Conservation (phyloP, 2,113 vertebrate genomes). For the Sebastes schlegelii region DNA sequence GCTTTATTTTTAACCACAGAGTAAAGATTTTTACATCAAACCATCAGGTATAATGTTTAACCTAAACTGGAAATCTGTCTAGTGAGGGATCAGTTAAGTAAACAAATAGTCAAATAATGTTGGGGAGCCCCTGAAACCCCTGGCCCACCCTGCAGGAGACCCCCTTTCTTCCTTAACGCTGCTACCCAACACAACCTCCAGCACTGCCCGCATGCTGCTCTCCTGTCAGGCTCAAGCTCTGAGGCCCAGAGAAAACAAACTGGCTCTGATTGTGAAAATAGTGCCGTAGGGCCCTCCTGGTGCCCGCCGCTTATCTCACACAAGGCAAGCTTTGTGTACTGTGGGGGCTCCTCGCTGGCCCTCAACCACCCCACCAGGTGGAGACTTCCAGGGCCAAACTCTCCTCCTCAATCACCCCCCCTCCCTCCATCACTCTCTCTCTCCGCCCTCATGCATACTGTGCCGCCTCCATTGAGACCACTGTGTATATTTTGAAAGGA, state of each 20-base stretch:
- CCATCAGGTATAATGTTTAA: slow-evolving; percentile 21
- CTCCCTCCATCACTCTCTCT: slow-evolving; percentile 52
- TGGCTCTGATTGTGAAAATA: slow-evolving; percentile 84
- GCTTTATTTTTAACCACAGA: not conserved
- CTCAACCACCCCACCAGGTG: slow-evolving; percentile 77
- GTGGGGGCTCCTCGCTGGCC: slow-evolving; percentile 68
- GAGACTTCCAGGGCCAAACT: slow-evolving; percentile 74
- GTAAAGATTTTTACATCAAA: not conserved
- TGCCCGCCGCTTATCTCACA: slow-evolving; percentile 82
- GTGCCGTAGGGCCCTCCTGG: slow-evolving; percentile 76
- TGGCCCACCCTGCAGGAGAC: slow-evolving; percentile 70
- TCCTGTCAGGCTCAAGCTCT: slow-evolving; percentile 72
- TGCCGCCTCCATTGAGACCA: slow-evolving; percentile 60
- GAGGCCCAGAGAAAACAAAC: slow-evolving; percentile 86
- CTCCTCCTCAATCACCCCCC: slow-evolving; percentile 42
- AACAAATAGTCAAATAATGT: slow-evolving; percentile 74
- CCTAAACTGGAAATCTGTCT: slow-evolving; percentile 41
- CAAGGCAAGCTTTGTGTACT: slow-evolving; percentile 83
- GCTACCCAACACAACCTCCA: slow-evolving; percentile 66
- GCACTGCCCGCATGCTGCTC: slow-evolving; percentile 70
- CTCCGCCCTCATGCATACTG: slow-evolving; percentile 54
- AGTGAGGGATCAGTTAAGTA: slow-evolving; percentile 53
- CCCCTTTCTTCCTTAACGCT: slow-evolving; percentile 31
- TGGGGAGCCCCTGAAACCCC: slow-evolving; percentile 48
- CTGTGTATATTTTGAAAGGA: slow-evolving; percentile 82